Evolutionary conservation across 2,113 vertebrate genomes (phyloP), one percentile per base, ranked within the genome.

Genomic region (Ctenodactylus gundi): DNA sequence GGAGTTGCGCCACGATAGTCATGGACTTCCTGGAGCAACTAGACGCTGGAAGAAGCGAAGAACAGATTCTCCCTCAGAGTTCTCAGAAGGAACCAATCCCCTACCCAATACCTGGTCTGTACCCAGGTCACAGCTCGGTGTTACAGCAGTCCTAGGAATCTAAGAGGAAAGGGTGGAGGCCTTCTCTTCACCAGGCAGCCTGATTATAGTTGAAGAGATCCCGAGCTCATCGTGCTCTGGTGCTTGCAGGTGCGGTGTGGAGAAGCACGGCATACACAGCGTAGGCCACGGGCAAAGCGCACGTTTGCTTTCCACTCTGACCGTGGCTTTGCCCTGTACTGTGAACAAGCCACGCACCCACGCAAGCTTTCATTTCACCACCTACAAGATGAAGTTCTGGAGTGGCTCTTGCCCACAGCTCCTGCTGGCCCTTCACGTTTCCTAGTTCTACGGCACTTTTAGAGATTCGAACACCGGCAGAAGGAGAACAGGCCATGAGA

Each of bases 231-330:
- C 15, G 39, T 53, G 4, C 49, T 65, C 64, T 62, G 29, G 31
- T 44, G 55, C 51, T 65, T 36, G 1, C 1, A 8, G 55, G 11
- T 6, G 5, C n/a, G 34, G 29, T 5, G 8, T 46, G 67, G 44
- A 88, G 60, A 41, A 31, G 20, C 3, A 3, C 34, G 12, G 27
- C 1, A 0, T 7, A 14, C 77, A 5, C 2, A 1, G 31, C 2
- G 18, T 75, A 39, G n/a, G 12, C 8, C 14, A 2, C 17, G n/a
- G 36, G 20, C 44, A 15, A 31, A 1, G 4, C 13, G 20, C 1
- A 49, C 29, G 65, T 7, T 46, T 41, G 2, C 29, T 34, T 25
- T 14, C 41, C 11, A 13, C 25, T 6, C 21, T 46, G 9, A 29
- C n/a, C 27, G 3, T 31, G 23, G 15, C 21, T 10, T 7, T 10